A percentile compares a stretch with the other conserved stretches of the same genome.
These are phyloP conservation scores for Pangasius mekongensis DNA, from an alignment of 2,797 vertebrate species.

Conservation along the genomic window DNA sequence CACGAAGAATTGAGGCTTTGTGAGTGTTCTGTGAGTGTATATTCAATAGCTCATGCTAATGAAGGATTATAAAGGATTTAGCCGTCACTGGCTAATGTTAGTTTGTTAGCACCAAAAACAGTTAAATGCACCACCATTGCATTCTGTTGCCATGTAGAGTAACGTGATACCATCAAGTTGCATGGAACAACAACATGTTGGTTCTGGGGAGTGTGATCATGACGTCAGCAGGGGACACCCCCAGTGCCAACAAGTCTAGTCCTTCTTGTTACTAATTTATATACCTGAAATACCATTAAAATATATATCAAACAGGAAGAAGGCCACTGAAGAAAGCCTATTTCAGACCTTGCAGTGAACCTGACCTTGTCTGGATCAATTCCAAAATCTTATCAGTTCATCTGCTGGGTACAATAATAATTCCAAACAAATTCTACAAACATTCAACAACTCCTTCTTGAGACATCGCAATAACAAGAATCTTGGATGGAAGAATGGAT, in stretches of 20 bases:
- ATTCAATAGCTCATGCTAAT: background rate
- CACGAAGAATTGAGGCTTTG: background rate
- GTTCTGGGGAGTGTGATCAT: background rate
- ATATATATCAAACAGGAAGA: slow-evolving; percentile 9
- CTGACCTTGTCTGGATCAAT: background rate
- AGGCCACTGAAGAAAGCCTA: background rate
- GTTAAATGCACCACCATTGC: background rate
- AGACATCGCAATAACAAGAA: background rate
- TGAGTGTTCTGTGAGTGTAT: background rate
- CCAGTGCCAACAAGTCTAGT: background rate
- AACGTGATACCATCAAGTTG: background rate
- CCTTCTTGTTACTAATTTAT: background rate
- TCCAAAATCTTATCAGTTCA: background rate
- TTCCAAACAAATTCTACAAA: background rate
- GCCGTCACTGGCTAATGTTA: background rate
- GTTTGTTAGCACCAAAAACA: background rate
- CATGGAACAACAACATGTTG: background rate
- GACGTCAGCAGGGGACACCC: background rate
- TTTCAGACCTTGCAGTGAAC: background rate
- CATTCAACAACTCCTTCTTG: background rate
- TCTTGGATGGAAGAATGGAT: background rate
- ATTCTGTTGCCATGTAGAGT: background rate
- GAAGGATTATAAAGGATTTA: background rate
- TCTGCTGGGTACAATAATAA: background rate
- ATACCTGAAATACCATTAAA: background rate